Percentiles rank a stretch among this genome's conserved stretches.
These are phyloP conservation scores for Diadromus collaris DNA, from an alignment of 2,888 invertebrate species.

Conservation along the genomic window DNA sequence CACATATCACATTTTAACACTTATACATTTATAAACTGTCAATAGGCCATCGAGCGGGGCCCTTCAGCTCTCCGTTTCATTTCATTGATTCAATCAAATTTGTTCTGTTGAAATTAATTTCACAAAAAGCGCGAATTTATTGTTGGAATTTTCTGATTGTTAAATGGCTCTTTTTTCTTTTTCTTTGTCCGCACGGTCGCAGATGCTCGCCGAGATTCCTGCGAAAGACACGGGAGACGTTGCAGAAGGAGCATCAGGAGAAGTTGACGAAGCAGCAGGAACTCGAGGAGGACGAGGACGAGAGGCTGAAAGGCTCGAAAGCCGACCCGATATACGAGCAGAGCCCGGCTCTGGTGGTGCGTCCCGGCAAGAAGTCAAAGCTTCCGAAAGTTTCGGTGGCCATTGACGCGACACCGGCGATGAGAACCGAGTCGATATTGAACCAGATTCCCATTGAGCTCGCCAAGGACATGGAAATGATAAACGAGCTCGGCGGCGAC, in stretches of 20 bases:
- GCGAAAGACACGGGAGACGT: constrained; percentile 80
- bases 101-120: not conserved
- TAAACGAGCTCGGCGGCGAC: constrained; percentile 63
- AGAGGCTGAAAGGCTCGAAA: constrained; percentile 63
- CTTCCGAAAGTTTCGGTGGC: constrained; percentile 88
- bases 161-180: constrained; percentile 1
- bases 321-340: constrained; percentile 75
- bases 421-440: constrained; percentile 87
- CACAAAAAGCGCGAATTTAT: not conserved
- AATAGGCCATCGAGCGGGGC: too few relatives aligned
- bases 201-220: constrained; percentile 85
- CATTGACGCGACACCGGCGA: constrained; percentile 89
- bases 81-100: too few relatives aligned
- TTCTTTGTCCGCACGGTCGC: constrained; percentile 23
- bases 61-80: too few relatives aligned
- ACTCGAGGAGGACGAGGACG: constrained; percentile 71
- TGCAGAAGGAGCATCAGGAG: constrained; percentile 77
- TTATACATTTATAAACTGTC: too few relatives aligned
- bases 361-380: constrained; percentile 79
- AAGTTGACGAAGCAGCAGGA: constrained; percentile 74
- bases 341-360: constrained; percentile 72
- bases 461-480: constrained; percentile 80
- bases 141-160: not conserved
- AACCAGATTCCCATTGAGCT: constrained; percentile 90
- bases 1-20: too few relatives aligned